Percentiles rank a stretch among this genome's conserved stretches.
These are phyloP conservation scores for Heliconius hewitsoni DNA, from an alignment of 1,140 invertebrate species.

Conservation along the genomic window DNA sequence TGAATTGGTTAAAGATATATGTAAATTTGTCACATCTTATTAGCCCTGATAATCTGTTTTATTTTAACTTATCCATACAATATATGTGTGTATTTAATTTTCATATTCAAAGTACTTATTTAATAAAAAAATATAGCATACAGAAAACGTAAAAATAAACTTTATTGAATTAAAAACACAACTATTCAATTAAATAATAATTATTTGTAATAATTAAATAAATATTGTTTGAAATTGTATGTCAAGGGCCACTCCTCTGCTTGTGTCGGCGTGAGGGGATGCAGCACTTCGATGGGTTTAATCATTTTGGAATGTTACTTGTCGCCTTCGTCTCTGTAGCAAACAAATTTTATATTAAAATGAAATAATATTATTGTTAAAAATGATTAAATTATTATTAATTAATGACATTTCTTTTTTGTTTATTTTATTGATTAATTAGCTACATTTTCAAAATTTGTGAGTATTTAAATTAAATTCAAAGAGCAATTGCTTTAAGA, in stretches of 20 bases:
- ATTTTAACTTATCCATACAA: background rate
- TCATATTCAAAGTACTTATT: background rate
- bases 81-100: background rate
- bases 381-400: slow-evolving; percentile 11
- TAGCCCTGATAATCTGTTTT: background rate
- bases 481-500: background rate
- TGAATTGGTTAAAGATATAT: slow-evolving; percentile 61
- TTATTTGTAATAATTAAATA: slow-evolving; percentile 24
- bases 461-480: no score
- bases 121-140: slow-evolving; percentile 51
- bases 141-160: slow-evolving; percentile 73
- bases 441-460: background rate
- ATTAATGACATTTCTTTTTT: background rate
- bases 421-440: background rate
- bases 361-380: slow-evolving; percentile 8
- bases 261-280: slow-evolving; percentile 38
- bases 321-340: slow-evolving; percentile 73
- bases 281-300: slow-evolving; percentile 46
- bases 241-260: slow-evolving; percentile 42
- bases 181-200: slow-evolving; percentile 52
- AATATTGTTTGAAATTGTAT: slow-evolving; percentile 28
- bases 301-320: slow-evolving; percentile 77
- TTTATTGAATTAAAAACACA: slow-evolving; percentile 70
- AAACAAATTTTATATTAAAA: slow-evolving; percentile 55
- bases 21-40: slow-evolving; percentile 52